Evolutionary conservation across 1,140 invertebrate species (phyloP).

Genomic region (Colletes latitarsis): DNA sequence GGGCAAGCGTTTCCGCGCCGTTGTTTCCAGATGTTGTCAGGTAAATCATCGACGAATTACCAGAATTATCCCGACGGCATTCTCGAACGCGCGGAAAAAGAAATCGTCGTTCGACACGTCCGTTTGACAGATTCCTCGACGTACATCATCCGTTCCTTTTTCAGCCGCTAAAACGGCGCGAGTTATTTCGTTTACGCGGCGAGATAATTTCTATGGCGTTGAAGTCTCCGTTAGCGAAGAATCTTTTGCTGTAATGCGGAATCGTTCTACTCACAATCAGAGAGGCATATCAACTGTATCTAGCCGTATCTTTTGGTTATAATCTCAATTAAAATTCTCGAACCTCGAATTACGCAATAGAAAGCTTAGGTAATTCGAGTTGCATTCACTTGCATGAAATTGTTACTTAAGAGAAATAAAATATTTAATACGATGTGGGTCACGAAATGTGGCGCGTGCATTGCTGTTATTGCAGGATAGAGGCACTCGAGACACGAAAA

Average conservation of each 20-base stretch:
- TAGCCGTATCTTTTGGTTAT: background rate
- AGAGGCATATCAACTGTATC: too few species aligned
- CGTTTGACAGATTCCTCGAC: background rate
- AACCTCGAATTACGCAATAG: too few species aligned
- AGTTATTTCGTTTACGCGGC: background rate
- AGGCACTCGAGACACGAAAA: too few species aligned
- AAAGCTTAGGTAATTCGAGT: too few species aligned
- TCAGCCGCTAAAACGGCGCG: background rate
- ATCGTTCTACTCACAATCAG: background rate
- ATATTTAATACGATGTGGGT: too few species aligned
- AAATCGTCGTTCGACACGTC: background rate
- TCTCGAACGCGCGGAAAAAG: background rate
- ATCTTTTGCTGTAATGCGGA: background rate
- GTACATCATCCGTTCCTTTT: background rate
- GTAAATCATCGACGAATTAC: slow-evolving; percentile 21
- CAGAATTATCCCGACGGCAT: background rate
- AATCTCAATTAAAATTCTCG: slow-evolving; percentile 9
- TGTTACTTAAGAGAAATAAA: too few species aligned
- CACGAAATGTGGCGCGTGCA: too few species aligned
- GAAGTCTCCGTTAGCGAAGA: too few species aligned
- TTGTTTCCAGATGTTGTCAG: slow-evolving; percentile 22
- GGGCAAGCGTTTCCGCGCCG: slow-evolving; percentile 7
- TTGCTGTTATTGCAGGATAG: too few species aligned
- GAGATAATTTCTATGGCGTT: background rate
- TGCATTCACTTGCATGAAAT: too few species aligned